Evolutionary conservation across 2,797 vertebrate species (phyloP), one percentile per base, ranked within the genome.

Genomic region (Apogon talboti): DNA sequence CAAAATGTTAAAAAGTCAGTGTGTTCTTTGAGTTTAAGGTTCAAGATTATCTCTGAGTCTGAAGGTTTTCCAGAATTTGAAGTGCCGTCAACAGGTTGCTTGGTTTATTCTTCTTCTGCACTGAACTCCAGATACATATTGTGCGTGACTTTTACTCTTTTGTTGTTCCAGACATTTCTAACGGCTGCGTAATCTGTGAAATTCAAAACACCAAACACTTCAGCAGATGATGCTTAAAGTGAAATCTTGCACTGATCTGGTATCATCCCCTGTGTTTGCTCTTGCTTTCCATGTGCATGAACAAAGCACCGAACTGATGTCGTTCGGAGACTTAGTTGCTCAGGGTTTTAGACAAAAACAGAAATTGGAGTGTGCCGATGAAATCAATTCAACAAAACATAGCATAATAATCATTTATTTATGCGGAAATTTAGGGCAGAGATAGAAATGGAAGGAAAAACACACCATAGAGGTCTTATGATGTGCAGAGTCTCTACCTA

Each of bases 201-300:
- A 82, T 76, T 28, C 7, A 58, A 62, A 71, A 52, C 35, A 35
- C 40, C 58, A 71, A 74, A 79, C 71, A 28, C 56, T 60, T 77
- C 53, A 46, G 71, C 76, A 63, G 81, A 78, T 63, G 76, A 61
- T 46, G 72, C 66, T 62, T 60, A 18, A 74, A 69, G 68, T 66
- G 24, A 63, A 74, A 60, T 49, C 59, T 66, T 66, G 24, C 4
- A 0, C 56, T 24, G 43, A 47, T 64, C 53, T 38, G 37, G 68
- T 70, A 4, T 55, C 44, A 1, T 55, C 15, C 35, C 66, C 38
- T 12, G 1, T 42, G 53, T 76, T 74, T 71, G 53, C 61, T 72
- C 78, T 68, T 55, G 24, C 58, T 72, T 50, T 44, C 66, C 21
- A 21, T 78, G 50, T 64, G 60, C 49, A 1, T 4, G n/a, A 37